Evolutionary conservation across 2,113 vertebrate species (phyloP), one percentile per base, ranked within the genome.

Genomic region (Eudorcas thomsonii): DNA sequence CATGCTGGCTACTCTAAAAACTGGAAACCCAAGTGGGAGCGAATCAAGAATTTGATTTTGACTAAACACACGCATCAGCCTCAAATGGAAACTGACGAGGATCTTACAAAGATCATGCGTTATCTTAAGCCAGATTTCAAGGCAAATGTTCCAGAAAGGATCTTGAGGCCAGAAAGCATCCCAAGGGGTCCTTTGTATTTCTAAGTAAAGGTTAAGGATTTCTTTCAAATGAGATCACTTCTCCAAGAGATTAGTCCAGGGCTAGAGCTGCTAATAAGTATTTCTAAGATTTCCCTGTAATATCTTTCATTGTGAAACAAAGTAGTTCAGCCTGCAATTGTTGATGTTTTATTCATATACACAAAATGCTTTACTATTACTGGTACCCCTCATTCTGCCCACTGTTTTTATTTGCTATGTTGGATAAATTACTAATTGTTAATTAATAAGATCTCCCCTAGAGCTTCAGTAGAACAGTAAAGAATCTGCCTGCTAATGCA

Each of bases 21-120:
- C 17, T 3, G 4, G 21, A 62, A 14, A 78, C 26, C 7, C 74
- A 13, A n/a, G 17, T 25, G 16, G 3, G 4, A 10, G 7, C 2
- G 1, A 54, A 60, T 13, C 14, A 8, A 45, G 30, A 91, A 62
- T 54, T 54, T 26, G 39, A 50, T 7, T 82, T 83, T 28, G 30
- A 52, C 21, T 80, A 12, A 39, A 15, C 6, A 39, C 21, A 36
- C 5, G 17, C 19, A 12, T 43, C 54, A 30, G 50, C 28, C 45
- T 36, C 67, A 5, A 8, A 43, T 50, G 54, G 90, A 91, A 67
- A 78, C 1, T 28, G 54, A 17, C 23, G 30, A 11, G 36, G 62
- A 16, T 94, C 43, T 78, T 78, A 15, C 26, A 36, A 71, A 71
- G 5, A 52, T 7, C 2, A 0, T 36, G 7, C 23, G 6, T 5